Evolutionary conservation across 1,140 invertebrate genomes (phyloP).

Genomic region (Apis florea): DNA sequence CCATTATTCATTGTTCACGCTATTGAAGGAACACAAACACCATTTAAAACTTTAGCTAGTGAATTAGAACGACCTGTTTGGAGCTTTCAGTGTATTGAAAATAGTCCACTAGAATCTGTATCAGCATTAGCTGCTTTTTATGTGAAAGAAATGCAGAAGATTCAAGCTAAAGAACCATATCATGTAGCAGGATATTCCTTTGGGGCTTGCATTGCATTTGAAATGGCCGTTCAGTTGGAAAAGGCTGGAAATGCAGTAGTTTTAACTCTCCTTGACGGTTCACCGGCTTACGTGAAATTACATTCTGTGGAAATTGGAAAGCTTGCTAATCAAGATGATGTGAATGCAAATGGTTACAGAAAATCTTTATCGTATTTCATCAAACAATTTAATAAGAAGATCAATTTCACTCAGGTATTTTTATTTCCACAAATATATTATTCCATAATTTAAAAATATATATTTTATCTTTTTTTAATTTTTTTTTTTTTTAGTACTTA

Average conservation of each 20-base stretch:
- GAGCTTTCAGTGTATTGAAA: slow-evolving; percentile 92
- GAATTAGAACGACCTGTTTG: slow-evolving; percentile 89
- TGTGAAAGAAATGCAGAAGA: slow-evolving; percentile 86
- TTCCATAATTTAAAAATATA: neutral
- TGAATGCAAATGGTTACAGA: slow-evolving; percentile 47
- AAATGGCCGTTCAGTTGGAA: slow-evolving; percentile 94
- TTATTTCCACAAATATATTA: slow-evolving; percentile 15
- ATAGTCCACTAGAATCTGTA: slow-evolving; percentile 88
- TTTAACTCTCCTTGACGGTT: slow-evolving; percentile 95
- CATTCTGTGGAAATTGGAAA: slow-evolving; percentile 86
- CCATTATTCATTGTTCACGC: slow-evolving; percentile 92
- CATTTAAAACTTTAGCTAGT: slow-evolving; percentile 86
- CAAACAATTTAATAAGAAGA: slow-evolving; percentile 86
- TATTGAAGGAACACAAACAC: slow-evolving; percentile 92
- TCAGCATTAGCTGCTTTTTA: slow-evolving; percentile 89
- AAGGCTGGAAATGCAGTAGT: slow-evolving; percentile 82
- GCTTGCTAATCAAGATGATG: slow-evolving; percentile 74
- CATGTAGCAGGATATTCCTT: slow-evolving; percentile 96
- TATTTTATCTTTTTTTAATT: neutral
- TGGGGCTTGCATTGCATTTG: slow-evolving; percentile 94
- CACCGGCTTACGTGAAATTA: slow-evolving; percentile 91
- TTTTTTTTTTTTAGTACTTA: slow-evolving; percentile 77
- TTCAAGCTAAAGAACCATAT: slow-evolving; percentile 93
- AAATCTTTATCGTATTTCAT: slow-evolving; percentile 90
- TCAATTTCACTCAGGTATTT: slow-evolving; percentile 87